Conservation (phyloP, 2,797 vertebrate species). For the Eurystomus glaucurus region DNA sequence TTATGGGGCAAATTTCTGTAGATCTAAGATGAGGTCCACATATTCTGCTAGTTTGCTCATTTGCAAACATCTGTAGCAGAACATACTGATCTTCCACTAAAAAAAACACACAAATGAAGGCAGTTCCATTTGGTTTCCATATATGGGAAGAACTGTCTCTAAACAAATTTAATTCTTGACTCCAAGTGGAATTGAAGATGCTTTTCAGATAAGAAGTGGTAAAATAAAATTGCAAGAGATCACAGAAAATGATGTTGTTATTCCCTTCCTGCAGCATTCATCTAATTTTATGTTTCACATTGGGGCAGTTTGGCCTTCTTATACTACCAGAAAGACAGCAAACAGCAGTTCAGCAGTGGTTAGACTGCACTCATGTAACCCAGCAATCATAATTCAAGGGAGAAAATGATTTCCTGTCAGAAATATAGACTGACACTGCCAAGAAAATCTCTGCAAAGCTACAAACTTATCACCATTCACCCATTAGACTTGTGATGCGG, state of each 20-base stretch:
- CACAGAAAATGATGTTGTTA: slow-evolving; percentile 68
- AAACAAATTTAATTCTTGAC: slow-evolving; percentile 69
- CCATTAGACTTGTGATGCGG: slow-evolving; percentile 36
- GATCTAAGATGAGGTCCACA: slow-evolving; percentile 21
- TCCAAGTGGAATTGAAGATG: slow-evolving; percentile 62
- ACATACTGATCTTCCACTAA: slow-evolving; percentile 47
- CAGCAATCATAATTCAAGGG: slow-evolving; percentile 65
- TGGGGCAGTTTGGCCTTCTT: slow-evolving; percentile 66
- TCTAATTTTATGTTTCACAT: slow-evolving; percentile 61
- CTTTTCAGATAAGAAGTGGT: slow-evolving; percentile 72
- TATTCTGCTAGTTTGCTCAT: slow-evolving; percentile 47
- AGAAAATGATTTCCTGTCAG: slow-evolving; percentile 74
- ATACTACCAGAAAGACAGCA: slow-evolving; percentile 53
- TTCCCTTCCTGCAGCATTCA: slow-evolving; percentile 62
- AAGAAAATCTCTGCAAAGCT: slow-evolving; percentile 65
- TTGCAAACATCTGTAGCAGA: slow-evolving; percentile 60
- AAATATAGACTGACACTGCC: slow-evolving; percentile 70
- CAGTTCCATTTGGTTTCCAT: slow-evolving; percentile 68
- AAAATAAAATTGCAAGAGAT: slow-evolving; percentile 65
- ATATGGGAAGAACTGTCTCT: slow-evolving; percentile 59
- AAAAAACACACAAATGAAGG: slow-evolving; percentile 37
- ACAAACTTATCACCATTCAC: slow-evolving; percentile 67
- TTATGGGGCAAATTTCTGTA: neutral
- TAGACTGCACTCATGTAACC: slow-evolving; percentile 68
- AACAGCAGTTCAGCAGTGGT: slow-evolving; percentile 56